These are phyloP conservation scores for Tapirus indicus DNA, from an alignment of 2,797 vertebrate genomes.

Conservation along the genomic window DNA sequence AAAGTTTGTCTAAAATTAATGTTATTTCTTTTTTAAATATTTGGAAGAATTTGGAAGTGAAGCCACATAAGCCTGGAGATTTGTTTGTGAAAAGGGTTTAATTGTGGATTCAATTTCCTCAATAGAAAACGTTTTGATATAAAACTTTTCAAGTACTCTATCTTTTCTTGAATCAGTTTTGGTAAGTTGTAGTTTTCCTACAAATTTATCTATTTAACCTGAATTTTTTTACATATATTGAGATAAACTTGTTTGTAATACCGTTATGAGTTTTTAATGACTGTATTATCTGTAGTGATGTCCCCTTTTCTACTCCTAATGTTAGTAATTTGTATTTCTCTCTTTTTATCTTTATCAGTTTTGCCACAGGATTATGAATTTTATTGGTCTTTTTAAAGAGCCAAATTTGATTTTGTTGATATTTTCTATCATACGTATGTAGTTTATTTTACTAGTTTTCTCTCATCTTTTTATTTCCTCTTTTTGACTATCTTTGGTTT, in stretches of 20 bases:
- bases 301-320: neutral
- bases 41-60: constrained; percentile 27
- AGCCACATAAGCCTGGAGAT: neutral
- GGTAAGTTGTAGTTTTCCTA: neutral
- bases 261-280: neutral
- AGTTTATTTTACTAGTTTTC: neutral
- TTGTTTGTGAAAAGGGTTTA: neutral
- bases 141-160: neutral
- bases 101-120: neutral
- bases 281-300: neutral
- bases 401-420: neutral
- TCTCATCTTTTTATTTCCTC: neutral
- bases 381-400: neutral
- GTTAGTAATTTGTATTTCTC: neutral
- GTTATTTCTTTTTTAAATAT: neutral
- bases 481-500: neutral
- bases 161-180: neutral
- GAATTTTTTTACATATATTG: neutral
- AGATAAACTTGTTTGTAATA: neutral
- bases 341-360: neutral
- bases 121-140: neutral
- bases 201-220: neutral
- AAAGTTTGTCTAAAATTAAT: neutral
- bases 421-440: neutral
- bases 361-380: neutral